A percentile compares a stretch with the other conserved stretches of the same genome.
phyloP scores from a whole-genome alignment of 2,888 invertebrate genomes.

The Ephialtes manifestator region DNA sequence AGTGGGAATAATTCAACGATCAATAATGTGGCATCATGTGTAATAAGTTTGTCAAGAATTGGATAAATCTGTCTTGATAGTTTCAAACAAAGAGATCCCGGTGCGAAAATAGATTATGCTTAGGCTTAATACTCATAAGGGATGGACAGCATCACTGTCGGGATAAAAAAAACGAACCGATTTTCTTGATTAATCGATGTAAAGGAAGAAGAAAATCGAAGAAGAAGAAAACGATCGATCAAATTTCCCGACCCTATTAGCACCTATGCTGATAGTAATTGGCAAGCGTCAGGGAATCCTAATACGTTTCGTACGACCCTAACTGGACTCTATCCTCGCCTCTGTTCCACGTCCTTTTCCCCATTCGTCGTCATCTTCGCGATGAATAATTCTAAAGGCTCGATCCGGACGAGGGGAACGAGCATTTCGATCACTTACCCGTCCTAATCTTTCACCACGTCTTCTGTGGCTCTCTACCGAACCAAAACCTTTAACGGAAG shows the following conservation, averaged over 20 bases:
- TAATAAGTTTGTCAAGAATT: background rate
- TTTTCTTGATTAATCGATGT: conserved; percentile 24
- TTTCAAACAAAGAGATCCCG: background rate
- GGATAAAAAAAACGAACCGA: conserved; percentile 10
- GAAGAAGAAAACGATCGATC: conserved; percentile 8
- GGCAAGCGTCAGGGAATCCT: conserved; percentile 15
- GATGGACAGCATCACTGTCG: background rate
- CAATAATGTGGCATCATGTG: background rate
- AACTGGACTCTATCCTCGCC: conserved; percentile 8
- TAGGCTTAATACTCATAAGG: background rate
- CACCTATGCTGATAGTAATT: conserved; percentile 13
- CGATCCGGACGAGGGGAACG: conserved; percentile 7
- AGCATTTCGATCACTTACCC: conserved; percentile 26
- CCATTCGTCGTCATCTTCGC: conserved; percentile 17
- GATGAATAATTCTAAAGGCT: conserved; percentile 42
- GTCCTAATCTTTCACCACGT: conserved; percentile 15
- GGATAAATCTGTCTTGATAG: conserved; percentile 6
- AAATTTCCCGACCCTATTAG: conserved; percentile 5
- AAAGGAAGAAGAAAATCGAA: background rate
- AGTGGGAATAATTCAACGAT: background rate
- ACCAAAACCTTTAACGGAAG: conserved; percentile 1
- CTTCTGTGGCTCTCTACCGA: conserved; percentile 20
- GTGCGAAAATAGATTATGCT: conserved; percentile 7
- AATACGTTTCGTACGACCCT: conserved; percentile 14
- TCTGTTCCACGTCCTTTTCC: background rate